These are phyloP conservation scores for Cotesia glomerata DNA, from an alignment of 1,140 invertebrate genomes.

Conservation along the genomic window DNA sequence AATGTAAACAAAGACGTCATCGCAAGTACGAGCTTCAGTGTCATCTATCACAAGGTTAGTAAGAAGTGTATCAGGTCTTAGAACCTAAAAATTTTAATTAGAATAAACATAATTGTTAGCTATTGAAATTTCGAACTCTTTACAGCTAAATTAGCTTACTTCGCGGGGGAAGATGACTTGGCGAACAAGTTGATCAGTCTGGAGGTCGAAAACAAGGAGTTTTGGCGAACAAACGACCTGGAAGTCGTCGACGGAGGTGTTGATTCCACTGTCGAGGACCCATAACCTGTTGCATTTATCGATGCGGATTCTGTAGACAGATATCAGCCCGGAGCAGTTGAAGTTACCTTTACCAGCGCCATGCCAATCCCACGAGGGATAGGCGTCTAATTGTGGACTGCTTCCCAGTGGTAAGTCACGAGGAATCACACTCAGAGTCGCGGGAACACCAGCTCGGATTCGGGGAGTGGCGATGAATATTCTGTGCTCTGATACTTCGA, in stretches of 20 bases:
- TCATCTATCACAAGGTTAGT: constrained; percentile 82
- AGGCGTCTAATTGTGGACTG: constrained; percentile 74
- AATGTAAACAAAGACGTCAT: constrained; percentile 79
- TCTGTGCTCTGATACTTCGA: constrained; percentile 73
- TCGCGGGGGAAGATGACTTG: constrained; percentile 61
- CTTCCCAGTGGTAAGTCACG: constrained; percentile 68
- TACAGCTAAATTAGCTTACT: constrained; percentile 34
- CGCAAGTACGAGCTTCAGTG: constrained; percentile 69
- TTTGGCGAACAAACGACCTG: constrained; percentile 78
- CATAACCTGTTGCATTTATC: constrained; percentile 80
- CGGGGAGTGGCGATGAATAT: constrained; percentile 78
- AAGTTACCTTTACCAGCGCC: constrained; percentile 69
- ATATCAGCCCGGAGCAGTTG: constrained; percentile 77
- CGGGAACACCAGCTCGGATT: constrained; percentile 73
- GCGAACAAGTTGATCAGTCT: constrained; percentile 71
- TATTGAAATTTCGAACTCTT: constrained; percentile 1
- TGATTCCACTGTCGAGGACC: constrained; percentile 75
- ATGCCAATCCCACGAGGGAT: constrained; percentile 82
- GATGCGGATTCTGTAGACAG: constrained; percentile 75
- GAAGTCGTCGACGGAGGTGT: constrained; percentile 78
- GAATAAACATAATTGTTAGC: too few relatives aligned
- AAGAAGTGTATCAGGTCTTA: constrained; percentile 73
- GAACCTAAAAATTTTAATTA: constrained; percentile 59
- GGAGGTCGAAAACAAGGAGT: constrained; percentile 78
- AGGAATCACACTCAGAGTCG: constrained; percentile 73